Evolutionary conservation across 2,888 invertebrate species (phyloP), one percentile per base, ranked within the genome.

Genomic region (Pristionchus entomophagus): DNA sequence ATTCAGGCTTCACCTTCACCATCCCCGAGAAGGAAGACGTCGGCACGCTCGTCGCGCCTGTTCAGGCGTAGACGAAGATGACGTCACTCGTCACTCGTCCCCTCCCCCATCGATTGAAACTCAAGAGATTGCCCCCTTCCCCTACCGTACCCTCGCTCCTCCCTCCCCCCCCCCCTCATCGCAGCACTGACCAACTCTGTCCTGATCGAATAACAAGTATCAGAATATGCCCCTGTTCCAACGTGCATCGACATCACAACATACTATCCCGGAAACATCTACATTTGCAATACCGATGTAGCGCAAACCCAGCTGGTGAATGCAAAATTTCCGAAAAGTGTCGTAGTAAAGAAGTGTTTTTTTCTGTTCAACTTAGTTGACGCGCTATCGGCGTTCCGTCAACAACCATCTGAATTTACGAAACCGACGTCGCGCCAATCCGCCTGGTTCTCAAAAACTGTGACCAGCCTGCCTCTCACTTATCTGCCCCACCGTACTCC

Each of bases 181-280:
- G 38, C 32, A 38, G 38, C 35, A 69, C 41, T 38, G n/a, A 69
- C 69, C 38, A 69, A 69, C 41, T 69, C 69, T 38, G 69, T 69
- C 69, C 69, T 69, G 69, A 69, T 69, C 69, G 69, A 69, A 69
- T 69, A 69, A 69, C 38, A 69, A 35, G 35, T 38, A 69, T 69
- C n/a, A n/a, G n/a, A n/a, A n/a, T n/a, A n/a, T 69, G 69, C 38
- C 38, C 69, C 41, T 69, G 35, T 69, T 62, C 26, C 10, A 12
- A 32, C 14, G 45, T 14, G 8, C 45, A 45, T 10, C 8, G 6
- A 45, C 45, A 10, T 45, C 45, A 45, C 45, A 45, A 45, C 22
- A 22, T 59, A 26, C 19, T 22, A 22, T 8, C 59, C 19, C 8
- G 19, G 12, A 26, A 26, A 8, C 22, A 59, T 22, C 59, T 59